phyloP scores from a whole-genome alignment of 2,797 vertebrate genomes.

The Phalanger gymnotis region DNA sequence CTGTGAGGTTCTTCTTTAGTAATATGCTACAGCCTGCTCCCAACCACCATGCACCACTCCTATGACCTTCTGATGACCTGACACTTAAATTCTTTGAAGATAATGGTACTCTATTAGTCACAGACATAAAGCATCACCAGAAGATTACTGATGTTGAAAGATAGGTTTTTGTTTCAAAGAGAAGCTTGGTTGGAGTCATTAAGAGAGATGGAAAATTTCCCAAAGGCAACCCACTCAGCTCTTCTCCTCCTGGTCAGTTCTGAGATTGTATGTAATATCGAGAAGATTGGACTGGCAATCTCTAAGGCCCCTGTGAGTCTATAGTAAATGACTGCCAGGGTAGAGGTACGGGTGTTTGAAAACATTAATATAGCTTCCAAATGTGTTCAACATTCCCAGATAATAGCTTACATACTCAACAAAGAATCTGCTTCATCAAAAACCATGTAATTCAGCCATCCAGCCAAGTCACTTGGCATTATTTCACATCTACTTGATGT shows the following conservation, averaged over 20 bases:
- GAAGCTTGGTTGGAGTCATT: neutral
- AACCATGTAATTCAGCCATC: neutral
- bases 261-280: neutral
- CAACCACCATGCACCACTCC: neutral
- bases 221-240: neutral
- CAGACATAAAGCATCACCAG: neutral
- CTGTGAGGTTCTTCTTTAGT: neutral
- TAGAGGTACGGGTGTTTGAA: slow-evolving; percentile 39
- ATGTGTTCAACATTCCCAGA: slow-evolving; percentile 6
- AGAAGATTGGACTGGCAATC: neutral
- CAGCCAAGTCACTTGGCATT: neutral
- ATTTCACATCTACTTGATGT: slow-evolving; percentile 35
- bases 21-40: neutral
- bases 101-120: neutral
- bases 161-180: neutral
- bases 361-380: slow-evolving; percentile 17
- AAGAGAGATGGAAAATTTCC: neutral
- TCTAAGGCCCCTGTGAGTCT: neutral
- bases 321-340: neutral
- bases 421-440: slow-evolving; percentile 15
- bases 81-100: neutral
- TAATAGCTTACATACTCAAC: neutral
- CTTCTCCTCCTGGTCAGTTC: neutral
- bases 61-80: neutral
- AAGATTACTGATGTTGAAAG: neutral